Evolutionary conservation across 2,113 vertebrate genomes (phyloP).

Genomic region (Casuarius casuarius): DNA sequence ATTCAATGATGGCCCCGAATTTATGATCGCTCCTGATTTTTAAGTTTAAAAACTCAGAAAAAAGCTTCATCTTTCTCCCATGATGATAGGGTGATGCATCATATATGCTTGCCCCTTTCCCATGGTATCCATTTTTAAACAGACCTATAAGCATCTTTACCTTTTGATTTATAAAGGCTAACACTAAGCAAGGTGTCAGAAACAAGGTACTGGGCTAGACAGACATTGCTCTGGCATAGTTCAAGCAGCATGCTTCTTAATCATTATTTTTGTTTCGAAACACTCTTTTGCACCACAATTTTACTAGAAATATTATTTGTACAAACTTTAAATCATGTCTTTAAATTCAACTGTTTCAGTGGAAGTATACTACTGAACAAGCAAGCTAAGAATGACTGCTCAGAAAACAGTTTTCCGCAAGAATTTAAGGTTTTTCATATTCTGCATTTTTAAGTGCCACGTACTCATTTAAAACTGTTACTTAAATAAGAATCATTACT

Average conservation of each 20-base stretch:
- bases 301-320: not conserved
- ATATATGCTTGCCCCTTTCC: not conserved
- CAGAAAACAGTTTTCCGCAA: conserved; percentile 2
- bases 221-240: not conserved
- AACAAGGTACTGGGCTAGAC: not conserved
- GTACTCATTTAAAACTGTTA: conserved; percentile 59
- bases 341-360: not conserved
- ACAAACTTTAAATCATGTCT: not conserved
- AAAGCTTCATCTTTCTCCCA: not conserved
- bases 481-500: conserved; percentile 70
- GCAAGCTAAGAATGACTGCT: not conserved
- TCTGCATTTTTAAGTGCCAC: conserved; percentile 51
- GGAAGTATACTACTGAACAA: not conserved
- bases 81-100: not conserved
- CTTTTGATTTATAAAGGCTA: not conserved
- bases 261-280: not conserved
- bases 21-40: not conserved
- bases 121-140: accelerated
- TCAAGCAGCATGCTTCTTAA: not conserved
- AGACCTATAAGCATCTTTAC: not conserved
- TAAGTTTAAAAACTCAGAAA: not conserved
- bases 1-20: not conserved
- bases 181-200: not conserved
- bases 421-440: not conserved
- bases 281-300: not conserved